Percentiles rank a stretch among this genome's conserved stretches.
These are phyloP conservation scores for Chromobotia macracanthus DNA, from an alignment of 2,797 vertebrate genomes.

Conservation along the genomic window DNA sequence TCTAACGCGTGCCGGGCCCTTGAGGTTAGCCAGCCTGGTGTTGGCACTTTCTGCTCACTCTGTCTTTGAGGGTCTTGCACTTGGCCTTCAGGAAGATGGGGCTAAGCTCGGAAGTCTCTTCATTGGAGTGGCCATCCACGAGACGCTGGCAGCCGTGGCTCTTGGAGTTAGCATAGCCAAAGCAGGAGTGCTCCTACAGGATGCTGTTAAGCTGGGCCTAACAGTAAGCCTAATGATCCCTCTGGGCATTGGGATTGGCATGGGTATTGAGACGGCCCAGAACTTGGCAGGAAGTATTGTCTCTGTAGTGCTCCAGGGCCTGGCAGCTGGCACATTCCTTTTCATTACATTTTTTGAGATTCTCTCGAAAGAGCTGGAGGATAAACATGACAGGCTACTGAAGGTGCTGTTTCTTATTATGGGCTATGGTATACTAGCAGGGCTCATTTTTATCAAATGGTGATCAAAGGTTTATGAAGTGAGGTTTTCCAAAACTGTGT, in stretches of 20 bases:
- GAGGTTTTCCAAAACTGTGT: neutral
- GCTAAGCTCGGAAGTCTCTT: constrained; percentile 81
- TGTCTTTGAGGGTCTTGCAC: constrained; percentile 88
- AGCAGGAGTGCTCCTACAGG: constrained; percentile 73
- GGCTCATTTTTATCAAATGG: constrained; percentile 87
- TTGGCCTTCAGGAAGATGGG: constrained; percentile 88
- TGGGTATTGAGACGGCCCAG: constrained; percentile 84
- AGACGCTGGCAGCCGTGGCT: constrained; percentile 86
- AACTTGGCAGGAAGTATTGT: constrained; percentile 74
- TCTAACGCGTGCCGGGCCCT: constrained; percentile 75
- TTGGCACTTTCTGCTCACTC: constrained; percentile 90
- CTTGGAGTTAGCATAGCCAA: constrained; percentile 88
- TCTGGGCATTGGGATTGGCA: constrained; percentile 81
- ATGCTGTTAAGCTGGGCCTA: constrained; percentile 82
- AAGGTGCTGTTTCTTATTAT: constrained; percentile 91
- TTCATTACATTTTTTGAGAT: constrained; percentile 95
- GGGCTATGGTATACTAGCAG: constrained; percentile 83
- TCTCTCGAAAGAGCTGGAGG: constrained; percentile 86
- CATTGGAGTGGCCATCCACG: constrained; percentile 87
- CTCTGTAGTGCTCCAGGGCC: constrained; percentile 87
- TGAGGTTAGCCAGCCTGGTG: constrained; percentile 84
- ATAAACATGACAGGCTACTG: constrained; percentile 85
- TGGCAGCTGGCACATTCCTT: constrained; percentile 88
- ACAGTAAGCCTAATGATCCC: constrained; percentile 89
- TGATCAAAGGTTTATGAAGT: constrained; percentile 63